These are phyloP conservation scores for Yponomeuta cagnagella DNA, from an alignment of 2,888 invertebrate genomes.

Conservation along the genomic window DNA sequence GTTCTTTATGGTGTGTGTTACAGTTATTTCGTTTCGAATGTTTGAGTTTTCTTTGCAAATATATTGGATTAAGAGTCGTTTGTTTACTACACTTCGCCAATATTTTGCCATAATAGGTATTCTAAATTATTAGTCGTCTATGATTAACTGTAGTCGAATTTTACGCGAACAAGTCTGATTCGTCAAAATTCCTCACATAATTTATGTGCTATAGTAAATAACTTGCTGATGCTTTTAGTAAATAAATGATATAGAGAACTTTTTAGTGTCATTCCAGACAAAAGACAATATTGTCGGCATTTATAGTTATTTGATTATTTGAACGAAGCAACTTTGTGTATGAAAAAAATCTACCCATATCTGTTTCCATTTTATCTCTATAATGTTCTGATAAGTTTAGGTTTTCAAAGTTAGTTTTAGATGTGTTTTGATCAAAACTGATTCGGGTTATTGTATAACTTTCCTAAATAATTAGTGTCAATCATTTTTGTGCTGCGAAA, in stretches of 20 bases:
- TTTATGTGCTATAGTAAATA: slow-evolving; percentile 44
- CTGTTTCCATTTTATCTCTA: slow-evolving; percentile 31
- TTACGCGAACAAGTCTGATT: slow-evolving; percentile 43
- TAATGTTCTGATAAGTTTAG: slow-evolving; percentile 39
- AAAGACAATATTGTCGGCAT: slow-evolving; percentile 74
- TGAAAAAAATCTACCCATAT: slow-evolving; percentile 35
- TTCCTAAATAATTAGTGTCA: slow-evolving; percentile 37
- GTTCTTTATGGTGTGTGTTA: slow-evolving; percentile 6
- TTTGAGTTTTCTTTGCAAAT: slow-evolving; percentile 39
- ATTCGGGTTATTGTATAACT: slow-evolving; percentile 32
- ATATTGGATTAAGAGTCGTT: slow-evolving; percentile 38
- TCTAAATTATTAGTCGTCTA: slow-evolving; percentile 42
- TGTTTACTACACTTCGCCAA: slow-evolving; percentile 61
- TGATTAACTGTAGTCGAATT: slow-evolving; percentile 42
- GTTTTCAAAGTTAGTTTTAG: slow-evolving; percentile 46
- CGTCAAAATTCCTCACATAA: slow-evolving; percentile 50
- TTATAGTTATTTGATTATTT: slow-evolving; percentile 43
- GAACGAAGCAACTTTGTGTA: slow-evolving; percentile 19
- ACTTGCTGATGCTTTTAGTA: slow-evolving; percentile 31
- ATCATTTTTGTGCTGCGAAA: slow-evolving; percentile 27
- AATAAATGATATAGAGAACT: slow-evolving; percentile 23
- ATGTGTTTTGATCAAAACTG: slow-evolving; percentile 50
- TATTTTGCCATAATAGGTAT: slow-evolving; percentile 65
- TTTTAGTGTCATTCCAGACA: slow-evolving; percentile 72
- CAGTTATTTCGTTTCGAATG: slow-evolving; percentile 40